phyloP scores from a whole-genome alignment of 2,113 vertebrate species.

The Malurus elegans region DNA sequence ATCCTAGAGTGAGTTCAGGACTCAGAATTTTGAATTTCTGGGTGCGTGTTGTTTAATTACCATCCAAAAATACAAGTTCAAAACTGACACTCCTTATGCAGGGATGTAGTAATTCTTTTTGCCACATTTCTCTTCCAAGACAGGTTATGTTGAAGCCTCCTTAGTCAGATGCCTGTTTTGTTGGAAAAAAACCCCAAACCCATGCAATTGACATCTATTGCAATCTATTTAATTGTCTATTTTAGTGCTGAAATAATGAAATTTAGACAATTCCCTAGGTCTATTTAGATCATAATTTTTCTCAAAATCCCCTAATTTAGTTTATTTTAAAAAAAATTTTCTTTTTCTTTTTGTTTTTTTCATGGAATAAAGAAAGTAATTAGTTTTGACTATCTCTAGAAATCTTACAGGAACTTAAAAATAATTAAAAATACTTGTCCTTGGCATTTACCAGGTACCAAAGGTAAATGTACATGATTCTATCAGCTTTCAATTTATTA shows the following conservation, averaged over 20 bases:
- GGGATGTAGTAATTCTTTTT: background rate
- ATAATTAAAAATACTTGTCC: background rate
- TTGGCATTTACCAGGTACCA: background rate
- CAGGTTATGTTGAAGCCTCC: background rate
- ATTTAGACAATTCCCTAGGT: background rate
- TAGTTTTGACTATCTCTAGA: background rate
- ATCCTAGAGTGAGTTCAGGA: background rate
- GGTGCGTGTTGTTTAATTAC: background rate
- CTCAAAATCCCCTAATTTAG: background rate
- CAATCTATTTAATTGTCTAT: background rate
- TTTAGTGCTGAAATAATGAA: background rate
- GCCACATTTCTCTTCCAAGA: background rate
- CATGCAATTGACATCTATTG: background rate
- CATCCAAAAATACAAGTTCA: background rate
- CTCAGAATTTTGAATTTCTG: background rate
- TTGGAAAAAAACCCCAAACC: rapidly evolving
- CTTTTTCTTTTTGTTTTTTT: background rate
- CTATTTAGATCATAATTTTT: background rate
- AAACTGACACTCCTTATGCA: background rate
- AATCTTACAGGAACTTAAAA: background rate
- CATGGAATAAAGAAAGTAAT: background rate
- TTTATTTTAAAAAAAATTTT: background rate
- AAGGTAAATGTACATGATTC: background rate
- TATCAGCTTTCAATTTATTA: background rate
- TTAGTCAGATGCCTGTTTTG: background rate